These are phyloP conservation scores for Andrena bucephala DNA, from an alignment of 2,888 invertebrate species.

Conservation along the genomic window DNA sequence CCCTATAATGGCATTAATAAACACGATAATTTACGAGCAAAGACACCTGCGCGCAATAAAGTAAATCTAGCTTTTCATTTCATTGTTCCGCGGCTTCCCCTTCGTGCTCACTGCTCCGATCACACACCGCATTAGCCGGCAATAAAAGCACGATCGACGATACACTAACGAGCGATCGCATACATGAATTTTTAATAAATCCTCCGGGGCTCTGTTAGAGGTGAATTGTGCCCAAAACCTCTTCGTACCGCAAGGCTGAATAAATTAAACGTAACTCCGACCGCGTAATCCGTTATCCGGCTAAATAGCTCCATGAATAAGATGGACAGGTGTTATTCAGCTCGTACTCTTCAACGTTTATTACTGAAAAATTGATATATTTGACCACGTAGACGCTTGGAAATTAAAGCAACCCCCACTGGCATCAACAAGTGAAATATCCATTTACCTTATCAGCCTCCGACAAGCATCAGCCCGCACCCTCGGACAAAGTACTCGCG, in stretches of 20 bases:
- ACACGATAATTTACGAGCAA: slow-evolving; percentile 65
- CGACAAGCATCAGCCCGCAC: slow-evolving; percentile 29
- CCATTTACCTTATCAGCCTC: slow-evolving; percentile 35
- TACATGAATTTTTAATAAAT: slow-evolving; percentile 70
- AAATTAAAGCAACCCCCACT: neutral
- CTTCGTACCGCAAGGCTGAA: neutral
- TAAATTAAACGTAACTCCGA: slow-evolving; percentile 25
- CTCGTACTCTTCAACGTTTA: neutral
- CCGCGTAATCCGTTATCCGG: neutral
- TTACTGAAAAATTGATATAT: no score
- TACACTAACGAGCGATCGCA: slow-evolving; percentile 63
- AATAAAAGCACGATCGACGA: slow-evolving; percentile 72
- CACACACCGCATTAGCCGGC: slow-evolving; percentile 75
- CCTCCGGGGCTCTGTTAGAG: slow-evolving; percentile 51
- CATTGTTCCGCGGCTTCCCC: slow-evolving; percentile 65
- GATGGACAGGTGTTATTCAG: neutral
- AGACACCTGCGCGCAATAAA: slow-evolving; percentile 73
- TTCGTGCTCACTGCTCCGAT: slow-evolving; percentile 63
- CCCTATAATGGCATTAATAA: slow-evolving; percentile 58
- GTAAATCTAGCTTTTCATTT: slow-evolving; percentile 73
- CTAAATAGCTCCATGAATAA: neutral
- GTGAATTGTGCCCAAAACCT: slow-evolving; percentile 47
- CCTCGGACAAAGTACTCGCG: slow-evolving; percentile 33
- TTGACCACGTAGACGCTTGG: neutral
- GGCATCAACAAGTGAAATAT: slow-evolving; percentile 29